Evolutionary conservation across 2,888 invertebrate genomes (phyloP).

Genomic region (Spicauda simplicius): DNA sequence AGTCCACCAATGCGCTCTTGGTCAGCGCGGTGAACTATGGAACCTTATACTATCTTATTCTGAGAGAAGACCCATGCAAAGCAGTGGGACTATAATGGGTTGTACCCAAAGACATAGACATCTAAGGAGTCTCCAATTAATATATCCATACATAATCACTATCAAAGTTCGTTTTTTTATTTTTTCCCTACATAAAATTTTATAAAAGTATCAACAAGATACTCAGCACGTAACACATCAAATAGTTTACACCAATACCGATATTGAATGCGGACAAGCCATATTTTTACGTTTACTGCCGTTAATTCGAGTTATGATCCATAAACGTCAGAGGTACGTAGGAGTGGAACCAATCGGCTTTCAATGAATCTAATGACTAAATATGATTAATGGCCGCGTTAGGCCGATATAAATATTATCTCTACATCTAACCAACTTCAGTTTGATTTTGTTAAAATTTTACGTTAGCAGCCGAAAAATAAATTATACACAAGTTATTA

Average conservation of each 20-base stretch:
- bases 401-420: background rate
- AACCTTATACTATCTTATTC: too few species aligned
- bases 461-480: too few species aligned
- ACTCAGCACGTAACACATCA: background rate
- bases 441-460: too few species aligned
- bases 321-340: constrained; percentile 24
- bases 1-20: too few species aligned
- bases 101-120: too few species aligned
- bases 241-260: background rate
- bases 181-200: background rate
- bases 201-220: background rate
- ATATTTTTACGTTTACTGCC: constrained; percentile 24
- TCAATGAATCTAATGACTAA: constrained; percentile 21
- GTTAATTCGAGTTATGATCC: constrained; percentile 23
- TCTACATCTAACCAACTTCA: background rate
- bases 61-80: too few species aligned
- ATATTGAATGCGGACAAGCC: constrained; percentile 5
- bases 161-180: too few species aligned
- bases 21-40: too few species aligned
- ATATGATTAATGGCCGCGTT: constrained; percentile 26
- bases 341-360: constrained; percentile 29
- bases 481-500: too few species aligned
- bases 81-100: too few species aligned
- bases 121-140: too few species aligned
- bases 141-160: too few species aligned